Evolutionary conservation across 1,140 invertebrate species (phyloP).

Genomic region (Nymphalis io): DNA sequence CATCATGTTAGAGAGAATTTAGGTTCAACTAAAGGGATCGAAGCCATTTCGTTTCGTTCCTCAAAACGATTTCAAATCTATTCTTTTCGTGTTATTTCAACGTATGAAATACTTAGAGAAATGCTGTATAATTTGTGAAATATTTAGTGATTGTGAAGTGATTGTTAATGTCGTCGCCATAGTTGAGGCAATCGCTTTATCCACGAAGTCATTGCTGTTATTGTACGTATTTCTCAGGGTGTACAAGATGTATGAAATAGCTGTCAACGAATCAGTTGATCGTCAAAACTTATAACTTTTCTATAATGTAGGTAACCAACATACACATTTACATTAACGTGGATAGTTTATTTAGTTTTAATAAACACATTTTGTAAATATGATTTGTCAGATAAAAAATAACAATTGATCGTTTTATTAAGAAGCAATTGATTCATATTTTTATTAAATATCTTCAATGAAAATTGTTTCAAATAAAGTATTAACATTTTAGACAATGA

Average conservation of each 20-base stretch:
- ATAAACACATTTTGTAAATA: not conserved
- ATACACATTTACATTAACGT: not conserved
- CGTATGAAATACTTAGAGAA: conserved; percentile 8
- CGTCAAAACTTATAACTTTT: conserved; percentile 36
- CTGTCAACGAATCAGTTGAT: conserved; percentile 62
- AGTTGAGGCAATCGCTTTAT: conserved; percentile 65
- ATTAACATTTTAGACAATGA: not conserved
- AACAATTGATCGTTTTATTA: not conserved
- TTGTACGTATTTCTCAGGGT: conserved; percentile 66
- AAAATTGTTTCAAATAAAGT: not conserved
- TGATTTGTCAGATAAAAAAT: not conserved
- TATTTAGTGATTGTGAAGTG: conserved; percentile 46
- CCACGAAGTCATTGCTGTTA: conserved; percentile 69
- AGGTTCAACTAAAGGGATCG: conserved; percentile 74
- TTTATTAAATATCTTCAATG: not conserved
- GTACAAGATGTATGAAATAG: conserved; percentile 52
- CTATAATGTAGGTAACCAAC: not conserved
- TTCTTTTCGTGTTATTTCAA: conserved; percentile 30
- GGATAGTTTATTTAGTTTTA: not conserved
- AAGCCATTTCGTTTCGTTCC: conserved; percentile 71
- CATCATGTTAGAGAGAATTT: conserved; percentile 54
- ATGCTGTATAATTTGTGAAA: conserved; percentile 33
- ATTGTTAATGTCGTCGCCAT: conserved; percentile 60
- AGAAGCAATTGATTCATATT: not conserved
- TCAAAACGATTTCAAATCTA: conserved; percentile 50